These are phyloP conservation scores for Enteromius mattozi DNA, from an alignment of 2,797 vertebrate genomes.

Conservation along the genomic window DNA sequence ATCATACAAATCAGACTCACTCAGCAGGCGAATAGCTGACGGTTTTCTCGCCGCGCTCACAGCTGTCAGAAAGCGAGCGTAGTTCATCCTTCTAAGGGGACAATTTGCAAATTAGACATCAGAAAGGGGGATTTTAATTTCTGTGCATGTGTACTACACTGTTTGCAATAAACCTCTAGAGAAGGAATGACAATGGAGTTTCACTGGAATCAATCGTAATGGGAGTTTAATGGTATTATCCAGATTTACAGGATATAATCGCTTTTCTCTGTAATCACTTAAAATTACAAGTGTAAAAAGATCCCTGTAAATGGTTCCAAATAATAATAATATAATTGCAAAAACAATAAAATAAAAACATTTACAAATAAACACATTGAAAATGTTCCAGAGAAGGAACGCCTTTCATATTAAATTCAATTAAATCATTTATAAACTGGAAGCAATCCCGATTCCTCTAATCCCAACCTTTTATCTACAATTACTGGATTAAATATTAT, in stretches of 20 bases:
- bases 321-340: too few relatives aligned
- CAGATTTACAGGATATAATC: neutral
- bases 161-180: neutral
- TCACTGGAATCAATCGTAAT: neutral
- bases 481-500: neutral
- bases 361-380: neutral
- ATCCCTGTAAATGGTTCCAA: too few relatives aligned
- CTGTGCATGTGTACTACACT: neutral
- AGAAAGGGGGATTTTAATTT: neutral
- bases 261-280: too few relatives aligned
- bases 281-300: neutral
- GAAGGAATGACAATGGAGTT: neutral
- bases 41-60: slow-evolving; percentile 86
- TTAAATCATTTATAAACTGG: neutral
- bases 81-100: slow-evolving; percentile 83
- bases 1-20: slow-evolving; percentile 78
- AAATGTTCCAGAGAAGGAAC: neutral
- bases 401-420: too few relatives aligned
- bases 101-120: neutral
- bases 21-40: slow-evolving; percentile 85
- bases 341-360: too few relatives aligned
- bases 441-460: neutral
- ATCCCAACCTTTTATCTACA: neutral
- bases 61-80: slow-evolving; percentile 87
- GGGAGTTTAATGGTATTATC: neutral